Conservation (phyloP, 2,888 invertebrate species). For the Drosophila sordidapex region DNA sequence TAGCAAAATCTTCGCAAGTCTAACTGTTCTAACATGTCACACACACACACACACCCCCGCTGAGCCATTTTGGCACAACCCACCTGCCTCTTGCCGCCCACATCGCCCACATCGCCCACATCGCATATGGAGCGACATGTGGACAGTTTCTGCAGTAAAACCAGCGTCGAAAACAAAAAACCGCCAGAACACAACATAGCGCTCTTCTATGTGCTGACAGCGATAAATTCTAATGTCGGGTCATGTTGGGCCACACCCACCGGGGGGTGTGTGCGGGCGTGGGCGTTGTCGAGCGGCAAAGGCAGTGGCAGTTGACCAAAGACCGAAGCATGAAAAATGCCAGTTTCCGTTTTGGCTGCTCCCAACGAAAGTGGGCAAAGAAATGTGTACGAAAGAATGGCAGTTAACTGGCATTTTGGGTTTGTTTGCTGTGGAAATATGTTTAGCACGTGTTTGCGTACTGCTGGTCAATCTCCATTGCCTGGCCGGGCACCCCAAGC, state of each 20-base stretch:
- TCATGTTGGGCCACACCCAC: slow-evolving; percentile 63
- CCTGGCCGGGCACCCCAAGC: not conserved
- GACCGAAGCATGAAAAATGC: slow-evolving; percentile 75
- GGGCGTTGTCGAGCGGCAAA: slow-evolving; percentile 48
- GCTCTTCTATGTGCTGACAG: slow-evolving; percentile 70
- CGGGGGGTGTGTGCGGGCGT: slow-evolving; percentile 13
- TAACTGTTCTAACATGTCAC: slow-evolving; percentile 65
- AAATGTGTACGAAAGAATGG: slow-evolving; percentile 30
- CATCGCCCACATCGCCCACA: slow-evolving; percentile 2
- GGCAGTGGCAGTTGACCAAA: slow-evolving; percentile 58
- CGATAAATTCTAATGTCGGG: slow-evolving; percentile 78
- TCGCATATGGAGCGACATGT: slow-evolving; percentile 36
- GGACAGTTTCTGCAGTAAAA: slow-evolving; percentile 59
- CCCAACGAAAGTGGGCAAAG: not conserved
- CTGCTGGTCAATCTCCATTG: slow-evolving; percentile 56
- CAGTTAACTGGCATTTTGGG: slow-evolving; percentile 70
- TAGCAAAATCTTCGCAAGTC: slow-evolving; percentile 42
- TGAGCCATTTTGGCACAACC: not conserved
- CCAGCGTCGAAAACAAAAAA: slow-evolving; percentile 26
- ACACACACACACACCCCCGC: slow-evolving; percentile 34
- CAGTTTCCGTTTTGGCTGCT: slow-evolving; percentile 40
- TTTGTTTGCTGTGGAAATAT: slow-evolving; percentile 74
- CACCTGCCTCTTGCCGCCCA: not conserved
- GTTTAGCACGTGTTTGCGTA: slow-evolving; percentile 71
- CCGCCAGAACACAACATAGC: slow-evolving; percentile 40